phyloP scores from a whole-genome alignment of 2,113 vertebrate species.

The Beaufortia kweichowensis region DNA sequence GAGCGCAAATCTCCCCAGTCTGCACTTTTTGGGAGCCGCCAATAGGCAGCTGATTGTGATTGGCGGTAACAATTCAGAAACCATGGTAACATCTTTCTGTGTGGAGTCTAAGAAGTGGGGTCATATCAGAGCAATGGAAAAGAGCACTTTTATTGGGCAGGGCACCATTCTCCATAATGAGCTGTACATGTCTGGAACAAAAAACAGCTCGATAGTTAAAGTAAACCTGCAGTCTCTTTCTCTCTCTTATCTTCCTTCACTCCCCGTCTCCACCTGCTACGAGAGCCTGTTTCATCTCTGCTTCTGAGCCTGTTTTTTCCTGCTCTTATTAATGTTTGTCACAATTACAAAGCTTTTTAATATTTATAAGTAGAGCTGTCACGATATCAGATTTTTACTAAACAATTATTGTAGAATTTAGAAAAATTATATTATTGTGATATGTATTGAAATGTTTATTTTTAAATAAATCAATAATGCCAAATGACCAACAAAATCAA shows the following conservation, averaged over 20 bases:
- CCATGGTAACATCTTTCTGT: constrained; percentile 72
- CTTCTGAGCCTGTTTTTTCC: constrained; percentile 57
- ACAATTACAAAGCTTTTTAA: too few species aligned
- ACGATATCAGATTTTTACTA: too few species aligned
- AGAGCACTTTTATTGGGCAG: constrained; percentile 71
- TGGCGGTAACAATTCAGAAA: constrained; percentile 72
- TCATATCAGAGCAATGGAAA: constrained; percentile 53
- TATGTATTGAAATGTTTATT: too few species aligned
- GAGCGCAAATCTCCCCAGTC: constrained; percentile 68
- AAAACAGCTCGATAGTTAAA: constrained; percentile 60
- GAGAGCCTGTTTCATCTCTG: constrained; percentile 72
- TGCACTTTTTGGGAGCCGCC: constrained; percentile 74
- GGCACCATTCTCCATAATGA: constrained; percentile 61
- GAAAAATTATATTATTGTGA: too few species aligned
- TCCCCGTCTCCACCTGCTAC: constrained; percentile 69
- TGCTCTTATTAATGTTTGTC: background rate
- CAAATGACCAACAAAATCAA: too few species aligned
- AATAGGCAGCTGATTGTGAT: constrained; percentile 72
- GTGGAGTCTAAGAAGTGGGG: constrained; percentile 68
- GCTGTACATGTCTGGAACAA: constrained; percentile 68
- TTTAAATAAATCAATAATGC: too few species aligned
- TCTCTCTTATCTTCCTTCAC: constrained; percentile 60
- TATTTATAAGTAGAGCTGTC: too few species aligned
- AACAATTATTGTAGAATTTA: too few species aligned
- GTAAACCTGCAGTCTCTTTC: constrained; percentile 65